phyloP scores from a whole-genome alignment of 2,797 vertebrate species.

The Acropternis orthonyx region DNA sequence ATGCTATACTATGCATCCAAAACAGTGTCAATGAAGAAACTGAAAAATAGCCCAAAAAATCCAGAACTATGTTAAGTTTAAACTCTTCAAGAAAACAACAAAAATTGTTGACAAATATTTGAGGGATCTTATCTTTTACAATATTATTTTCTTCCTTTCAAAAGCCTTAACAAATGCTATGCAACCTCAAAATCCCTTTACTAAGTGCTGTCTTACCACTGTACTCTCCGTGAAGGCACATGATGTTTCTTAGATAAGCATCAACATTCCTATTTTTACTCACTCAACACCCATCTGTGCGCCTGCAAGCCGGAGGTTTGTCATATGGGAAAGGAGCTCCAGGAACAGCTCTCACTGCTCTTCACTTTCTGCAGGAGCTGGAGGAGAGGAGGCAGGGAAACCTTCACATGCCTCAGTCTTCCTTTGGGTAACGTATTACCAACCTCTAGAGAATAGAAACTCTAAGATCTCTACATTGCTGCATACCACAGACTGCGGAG shows the following conservation, averaged over 20 bases:
- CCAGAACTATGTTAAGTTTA: background rate
- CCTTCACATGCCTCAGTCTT: background rate
- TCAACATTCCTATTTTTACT: fast-evolving
- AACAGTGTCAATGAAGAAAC: background rate
- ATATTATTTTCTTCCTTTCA: background rate
- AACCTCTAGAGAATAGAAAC: background rate
- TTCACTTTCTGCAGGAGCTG: background rate
- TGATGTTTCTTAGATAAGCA: background rate
- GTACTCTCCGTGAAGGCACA: background rate
- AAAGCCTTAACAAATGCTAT: background rate
- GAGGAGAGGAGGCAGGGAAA: background rate
- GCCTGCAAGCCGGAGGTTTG: background rate
- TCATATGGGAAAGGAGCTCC: background rate
- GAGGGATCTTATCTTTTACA: background rate
- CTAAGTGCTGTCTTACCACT: background rate
- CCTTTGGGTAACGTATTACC: background rate
- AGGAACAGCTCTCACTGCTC: background rate
- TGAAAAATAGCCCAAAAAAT: background rate
- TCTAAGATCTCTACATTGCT: background rate
- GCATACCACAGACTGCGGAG: background rate
- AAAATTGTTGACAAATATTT: background rate
- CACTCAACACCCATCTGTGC: background rate
- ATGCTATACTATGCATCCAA: background rate
- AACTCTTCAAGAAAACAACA: background rate
- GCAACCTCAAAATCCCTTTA: background rate